Conservation (phyloP, 1,140 invertebrate species). For the Lucilia cuprina region DNA sequence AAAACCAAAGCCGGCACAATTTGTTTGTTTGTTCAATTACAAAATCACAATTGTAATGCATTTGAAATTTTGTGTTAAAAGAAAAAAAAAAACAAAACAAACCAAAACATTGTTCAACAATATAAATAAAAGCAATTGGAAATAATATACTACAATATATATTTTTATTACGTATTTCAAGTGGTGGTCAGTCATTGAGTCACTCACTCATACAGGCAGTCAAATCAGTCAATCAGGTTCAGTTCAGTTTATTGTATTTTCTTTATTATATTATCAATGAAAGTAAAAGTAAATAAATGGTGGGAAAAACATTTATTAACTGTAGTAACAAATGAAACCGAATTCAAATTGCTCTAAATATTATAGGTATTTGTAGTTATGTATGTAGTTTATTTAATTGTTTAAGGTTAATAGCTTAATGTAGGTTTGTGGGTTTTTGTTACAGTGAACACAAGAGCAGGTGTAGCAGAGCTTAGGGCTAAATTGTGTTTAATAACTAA, state of each 20-base stretch:
- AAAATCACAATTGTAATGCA: neutral
- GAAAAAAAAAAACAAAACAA: neutral
- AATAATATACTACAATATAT: neutral
- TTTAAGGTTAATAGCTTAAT: too few relatives aligned
- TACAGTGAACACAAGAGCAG: too few relatives aligned
- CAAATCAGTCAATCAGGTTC: neutral
- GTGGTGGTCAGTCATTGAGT: neutral
- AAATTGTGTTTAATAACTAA: neutral
- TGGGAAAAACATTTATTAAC: neutral
- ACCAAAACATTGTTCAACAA: neutral
- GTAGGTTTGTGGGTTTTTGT: too few relatives aligned
- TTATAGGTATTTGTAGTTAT: neutral
- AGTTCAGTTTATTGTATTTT: neutral
- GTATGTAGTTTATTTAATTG: too few relatives aligned
- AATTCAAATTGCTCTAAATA: neutral
- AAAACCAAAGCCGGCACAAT: neutral
- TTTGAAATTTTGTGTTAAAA: neutral
- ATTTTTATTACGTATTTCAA: neutral
- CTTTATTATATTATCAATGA: neutral
- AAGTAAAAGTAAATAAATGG: conserved; percentile 4
- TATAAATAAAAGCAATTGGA: neutral
- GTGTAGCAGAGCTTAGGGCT: neutral
- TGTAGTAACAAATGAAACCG: neutral
- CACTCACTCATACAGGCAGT: too few relatives aligned
- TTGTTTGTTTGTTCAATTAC: neutral